Conservation (phyloP, 2,797 vertebrate genomes). For the Pipistrellus kuhlii region DNA sequence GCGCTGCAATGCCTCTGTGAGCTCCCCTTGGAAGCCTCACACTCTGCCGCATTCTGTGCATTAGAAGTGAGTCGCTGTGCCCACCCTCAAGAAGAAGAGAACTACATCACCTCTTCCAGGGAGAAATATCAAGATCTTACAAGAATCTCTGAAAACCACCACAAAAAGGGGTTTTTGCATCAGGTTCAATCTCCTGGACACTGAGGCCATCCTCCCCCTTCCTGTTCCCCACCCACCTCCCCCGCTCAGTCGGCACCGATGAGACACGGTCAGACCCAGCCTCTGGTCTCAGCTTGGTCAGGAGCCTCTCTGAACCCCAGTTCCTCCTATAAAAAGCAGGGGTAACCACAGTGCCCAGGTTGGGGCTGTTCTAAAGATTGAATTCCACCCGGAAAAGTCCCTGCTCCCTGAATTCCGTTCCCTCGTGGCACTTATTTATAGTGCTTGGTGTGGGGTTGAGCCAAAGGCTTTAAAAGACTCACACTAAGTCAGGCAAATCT, state of each 20-base stretch:
- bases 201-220: not conserved
- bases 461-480: not conserved
- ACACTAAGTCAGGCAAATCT: not conserved
- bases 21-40: not conserved
- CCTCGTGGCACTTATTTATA: not conserved
- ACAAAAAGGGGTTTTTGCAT: not conserved
- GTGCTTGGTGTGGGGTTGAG: not conserved
- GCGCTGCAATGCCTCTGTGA: not conserved
- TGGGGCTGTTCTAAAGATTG: not conserved
- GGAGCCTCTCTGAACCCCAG: not conserved
- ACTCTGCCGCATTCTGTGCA: not conserved
- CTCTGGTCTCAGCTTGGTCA: not conserved
- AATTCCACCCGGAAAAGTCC: not conserved
- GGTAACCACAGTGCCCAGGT: not conserved
- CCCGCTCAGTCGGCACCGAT: not conserved
- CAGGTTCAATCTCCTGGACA: not conserved
- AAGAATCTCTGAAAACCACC: not conserved
- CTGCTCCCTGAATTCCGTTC: not conserved
- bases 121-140: not conserved
- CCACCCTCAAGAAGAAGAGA: not conserved
- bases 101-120: not conserved
- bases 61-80: too few relatives aligned
- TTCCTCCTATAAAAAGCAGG: not conserved
- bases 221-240: not conserved
- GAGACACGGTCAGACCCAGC: not conserved